Evolutionary conservation across 23 tunicate genomes (phyloP), one percentile per base, ranked within the genome.

Genomic region (Diplosoma virens): DNA sequence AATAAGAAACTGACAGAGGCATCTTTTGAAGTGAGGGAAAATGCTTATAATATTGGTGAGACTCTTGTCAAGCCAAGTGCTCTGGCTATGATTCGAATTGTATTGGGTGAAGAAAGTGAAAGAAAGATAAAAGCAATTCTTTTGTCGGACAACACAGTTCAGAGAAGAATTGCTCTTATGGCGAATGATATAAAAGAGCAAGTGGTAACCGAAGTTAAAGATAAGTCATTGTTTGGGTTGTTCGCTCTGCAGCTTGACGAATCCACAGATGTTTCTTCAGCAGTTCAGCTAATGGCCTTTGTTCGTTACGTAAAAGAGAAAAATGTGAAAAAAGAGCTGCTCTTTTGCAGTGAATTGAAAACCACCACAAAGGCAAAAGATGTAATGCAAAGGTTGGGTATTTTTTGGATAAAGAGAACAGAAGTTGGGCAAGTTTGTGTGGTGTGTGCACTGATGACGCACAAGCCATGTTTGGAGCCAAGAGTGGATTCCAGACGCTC

Each of bases 401-500:
- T 28, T 63, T 63, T 63, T 63, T 63, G 26, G 16, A 63, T 63
- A 63, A 63, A 63, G 70, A 63, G 34, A 63, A 63, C 70, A 63
- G 26, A 25, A 63, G n/a, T 63, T 63, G 70, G 70, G 70, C 70
- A 63, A 63, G 34, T 63, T 63, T 63, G 70, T 25, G 70, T 63
- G 34, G 34, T 63, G 70, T 63, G 70, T 63, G 70, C 70, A 63
- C 70, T 63, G 70, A 63, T 63, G 70, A 35, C 34, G 70, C 70
- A 63, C 70, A 33, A 63, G 70, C 70, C 70, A 63, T 63, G 70
- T 63, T 63, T 25, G 70, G 70, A 26, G 33, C 70, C 33, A 28
- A 63, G 70, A 63, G 70, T 63, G 70, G 70, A 63, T 63, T 63
- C 70, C 70, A 63, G 70, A 63, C 70, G 70, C 34, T 63, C 70